Conservation (phyloP, 2,113 vertebrate genomes). For the Smithornis capensis region DNA sequence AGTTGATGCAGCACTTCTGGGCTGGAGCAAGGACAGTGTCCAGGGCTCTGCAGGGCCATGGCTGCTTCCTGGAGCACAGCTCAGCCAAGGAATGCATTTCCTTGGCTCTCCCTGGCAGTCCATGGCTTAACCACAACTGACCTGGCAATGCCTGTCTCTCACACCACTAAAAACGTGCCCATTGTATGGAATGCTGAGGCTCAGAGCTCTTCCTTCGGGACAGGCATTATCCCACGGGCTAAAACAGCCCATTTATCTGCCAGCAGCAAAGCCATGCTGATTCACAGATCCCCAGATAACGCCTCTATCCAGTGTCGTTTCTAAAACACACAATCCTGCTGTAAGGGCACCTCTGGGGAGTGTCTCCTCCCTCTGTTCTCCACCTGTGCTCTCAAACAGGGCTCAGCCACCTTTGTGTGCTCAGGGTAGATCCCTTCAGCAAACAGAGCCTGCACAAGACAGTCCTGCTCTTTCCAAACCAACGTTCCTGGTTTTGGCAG, state of each 20-base stretch:
- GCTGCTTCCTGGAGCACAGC: not conserved
- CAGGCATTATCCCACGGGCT: not conserved
- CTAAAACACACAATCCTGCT: not conserved
- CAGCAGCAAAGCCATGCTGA: not conserved
- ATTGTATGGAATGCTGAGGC: not conserved
- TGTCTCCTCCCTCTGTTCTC: not conserved
- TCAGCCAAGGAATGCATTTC: conserved; percentile 2
- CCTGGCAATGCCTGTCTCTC: not conserved
- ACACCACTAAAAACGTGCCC: not conserved
- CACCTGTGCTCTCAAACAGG: not conserved
- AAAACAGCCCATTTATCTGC: not conserved
- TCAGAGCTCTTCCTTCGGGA: not conserved
- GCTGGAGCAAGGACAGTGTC: not conserved
- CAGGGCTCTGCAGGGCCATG: not conserved
- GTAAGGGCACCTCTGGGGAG: not conserved
- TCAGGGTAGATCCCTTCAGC: not conserved
- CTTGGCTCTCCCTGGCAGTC: not conserved
- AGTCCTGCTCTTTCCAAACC: not conserved
- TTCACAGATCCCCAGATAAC: not conserved
- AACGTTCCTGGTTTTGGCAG: not conserved
- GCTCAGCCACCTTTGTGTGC: not conserved
- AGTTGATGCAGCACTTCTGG: not conserved
- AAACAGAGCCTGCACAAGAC: not conserved
- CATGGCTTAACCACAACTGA: not conserved
- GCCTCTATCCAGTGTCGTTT: not conserved